Evolutionary conservation across 2,113 vertebrate species (phyloP), one percentile per base, ranked within the genome.

Genomic region (Copsychus sechellarum): DNA sequence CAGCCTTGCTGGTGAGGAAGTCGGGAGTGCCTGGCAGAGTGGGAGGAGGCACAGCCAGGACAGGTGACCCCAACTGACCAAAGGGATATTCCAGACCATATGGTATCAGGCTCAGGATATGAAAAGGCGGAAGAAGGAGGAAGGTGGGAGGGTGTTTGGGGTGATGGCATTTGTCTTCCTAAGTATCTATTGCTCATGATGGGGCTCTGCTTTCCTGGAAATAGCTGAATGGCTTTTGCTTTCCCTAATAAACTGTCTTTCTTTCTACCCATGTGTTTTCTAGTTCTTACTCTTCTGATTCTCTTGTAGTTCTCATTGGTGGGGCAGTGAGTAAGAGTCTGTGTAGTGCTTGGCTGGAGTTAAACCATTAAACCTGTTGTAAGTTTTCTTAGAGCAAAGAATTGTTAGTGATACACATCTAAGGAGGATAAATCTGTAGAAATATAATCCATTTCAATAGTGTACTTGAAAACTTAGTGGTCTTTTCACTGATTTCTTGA

Each of bases 1-100:
- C 1, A 4, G 72, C 36, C 45, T 8, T 0, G 0, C 43, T 26
- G 31, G 16, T 1, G 5, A 58, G 83, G 31, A 5, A 11, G 5
- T 2, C 20, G 3, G 43, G 28, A 3, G 8, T 47, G 13, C 14
- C 4, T 47, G 40, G 45, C 28, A 62, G 4, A 3, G 2, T 56
- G 29, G n/a, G 20, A 62, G 40, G 40, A 25, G n/a, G 16, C 24
- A 40, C 16, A 34, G 74, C 29, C 6, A 12, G 42, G 5, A 48
- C 40, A 80, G 16, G 42, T 56, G 57, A 42, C 57, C 31, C 66
- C 5, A 25, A 0, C 5, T 62, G 34, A 25, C 57, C 40, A 22
- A 25, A 72, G 65, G 29, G 57, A 26, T 14, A 9, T 64, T 34
- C 29, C 34, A 62, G 28, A 40, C 5, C 74, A 5, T 4, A 1